Evolutionary conservation across 2,888 invertebrate genomes (phyloP).

Genomic region (Lomographa bimaculata): DNA sequence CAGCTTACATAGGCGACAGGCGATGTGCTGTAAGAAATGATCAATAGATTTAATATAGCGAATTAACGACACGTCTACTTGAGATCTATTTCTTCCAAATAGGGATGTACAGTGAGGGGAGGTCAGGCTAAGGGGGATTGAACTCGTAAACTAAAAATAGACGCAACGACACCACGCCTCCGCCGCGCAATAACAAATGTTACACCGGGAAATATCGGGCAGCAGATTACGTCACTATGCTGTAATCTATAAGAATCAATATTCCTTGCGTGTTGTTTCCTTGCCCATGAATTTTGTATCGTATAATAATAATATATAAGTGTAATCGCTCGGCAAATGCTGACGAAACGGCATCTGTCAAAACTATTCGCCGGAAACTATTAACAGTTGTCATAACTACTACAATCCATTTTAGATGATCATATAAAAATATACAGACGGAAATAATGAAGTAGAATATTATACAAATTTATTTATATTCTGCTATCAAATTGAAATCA

Average conservation of each 20-base stretch:
- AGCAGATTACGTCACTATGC: conserved; percentile 33
- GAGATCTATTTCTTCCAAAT: conserved; percentile 37
- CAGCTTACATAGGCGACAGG: too few relatives aligned
- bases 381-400: conserved; percentile 56
- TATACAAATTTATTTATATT: conserved; percentile 8
- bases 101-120: conserved; percentile 41
- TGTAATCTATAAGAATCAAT: conserved; percentile 38
- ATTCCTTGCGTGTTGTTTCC: conserved; percentile 30
- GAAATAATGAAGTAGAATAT: conserved; percentile 9
- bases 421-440: conserved; percentile 16
- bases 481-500: conserved; percentile 1
- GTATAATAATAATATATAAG: too few relatives aligned
- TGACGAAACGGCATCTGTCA: conserved; percentile 63
- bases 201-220: conserved; percentile 29
- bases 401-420: conserved; percentile 36
- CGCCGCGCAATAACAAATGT: conserved; percentile 37
- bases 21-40: conserved; percentile 5
- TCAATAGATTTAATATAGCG: not conserved
- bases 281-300: conserved; percentile 28
- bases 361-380: conserved; percentile 69
- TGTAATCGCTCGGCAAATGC: too few relatives aligned
- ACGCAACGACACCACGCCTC: conserved; percentile 59
- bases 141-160: conserved; percentile 80
- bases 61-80: conserved; percentile 26
- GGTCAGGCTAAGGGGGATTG: conserved; percentile 58